Evolutionary conservation across 37 sponge, comb jelly and placozoan species (phyloP).

Genomic region (Haliclona indistincta): DNA sequence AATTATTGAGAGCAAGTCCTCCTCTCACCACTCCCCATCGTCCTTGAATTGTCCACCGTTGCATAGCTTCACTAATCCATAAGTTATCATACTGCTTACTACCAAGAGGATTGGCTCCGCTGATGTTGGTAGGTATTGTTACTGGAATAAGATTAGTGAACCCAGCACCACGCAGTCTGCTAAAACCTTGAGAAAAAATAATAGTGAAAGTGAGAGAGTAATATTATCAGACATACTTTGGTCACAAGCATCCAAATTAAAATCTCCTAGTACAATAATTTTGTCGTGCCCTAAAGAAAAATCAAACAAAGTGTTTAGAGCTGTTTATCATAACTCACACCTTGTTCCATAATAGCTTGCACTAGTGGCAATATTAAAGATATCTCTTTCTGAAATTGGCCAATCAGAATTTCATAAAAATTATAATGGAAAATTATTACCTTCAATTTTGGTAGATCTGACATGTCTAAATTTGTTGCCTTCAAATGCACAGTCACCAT

Average conservation of each 20-base stretch:
- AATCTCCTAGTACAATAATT: slow-evolving; percentile 28
- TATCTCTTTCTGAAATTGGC: not conserved
- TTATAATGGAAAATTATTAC: slow-evolving; percentile 4
- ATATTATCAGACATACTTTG: slow-evolving; percentile 2
- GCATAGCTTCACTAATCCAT: slow-evolving; percentile 11
- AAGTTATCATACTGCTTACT: slow-evolving; percentile 34
- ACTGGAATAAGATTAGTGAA: slow-evolving; percentile 8
- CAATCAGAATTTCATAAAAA: not conserved
- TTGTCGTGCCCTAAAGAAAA: not conserved
- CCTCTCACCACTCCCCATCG: slow-evolving; percentile 17
- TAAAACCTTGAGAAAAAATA: slow-evolving; percentile 3
- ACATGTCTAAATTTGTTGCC: slow-evolving; percentile 19
- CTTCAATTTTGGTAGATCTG: slow-evolving; percentile 10
- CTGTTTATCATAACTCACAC: not conserved
- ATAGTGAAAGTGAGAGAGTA: not conserved
- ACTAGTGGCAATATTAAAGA: not conserved
- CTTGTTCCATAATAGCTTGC: not conserved
- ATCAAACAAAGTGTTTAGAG: too few relatives aligned
- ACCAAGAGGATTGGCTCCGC: slow-evolving; percentile 18
- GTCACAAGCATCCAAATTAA: slow-evolving; percentile 26
- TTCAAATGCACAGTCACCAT: slow-evolving; percentile 34
- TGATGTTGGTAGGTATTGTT: slow-evolving; percentile 30
- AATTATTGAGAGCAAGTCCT: not conserved
- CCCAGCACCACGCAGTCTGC: not conserved
- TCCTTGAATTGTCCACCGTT: not conserved